Conservation (phyloP, 2,888 invertebrate species). For the Artemia sp. region DNA sequence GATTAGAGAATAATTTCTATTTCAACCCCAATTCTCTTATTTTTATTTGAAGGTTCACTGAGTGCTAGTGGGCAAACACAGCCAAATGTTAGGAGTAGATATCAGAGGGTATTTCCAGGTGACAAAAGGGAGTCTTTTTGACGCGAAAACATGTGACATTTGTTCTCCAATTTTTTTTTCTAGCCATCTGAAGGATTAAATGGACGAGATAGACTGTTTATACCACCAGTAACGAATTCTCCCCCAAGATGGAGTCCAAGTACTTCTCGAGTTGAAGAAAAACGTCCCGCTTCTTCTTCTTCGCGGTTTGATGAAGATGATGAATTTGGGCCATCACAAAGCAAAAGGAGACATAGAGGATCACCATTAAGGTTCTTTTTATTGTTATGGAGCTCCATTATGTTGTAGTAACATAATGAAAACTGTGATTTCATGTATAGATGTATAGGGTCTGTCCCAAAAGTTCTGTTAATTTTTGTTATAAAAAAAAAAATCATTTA, state of each 20-base stretch:
- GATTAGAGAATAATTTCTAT: too few relatives aligned
- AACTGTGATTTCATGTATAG: neutral
- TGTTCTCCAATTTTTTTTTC: neutral
- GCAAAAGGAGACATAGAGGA: conserved; percentile 13
- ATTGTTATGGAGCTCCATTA: neutral
- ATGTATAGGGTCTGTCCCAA: neutral
- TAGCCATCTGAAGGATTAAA: neutral
- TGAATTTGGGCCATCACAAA: conserved; percentile 10
- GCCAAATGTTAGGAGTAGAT: too few relatives aligned
- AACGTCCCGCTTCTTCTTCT: conserved; percentile 4
- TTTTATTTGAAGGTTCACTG: too few relatives aligned
- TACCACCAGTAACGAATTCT: neutral
- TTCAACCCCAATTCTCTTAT: too few relatives aligned
- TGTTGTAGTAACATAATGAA: neutral
- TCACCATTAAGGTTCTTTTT: neutral
- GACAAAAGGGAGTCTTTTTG: too few relatives aligned
- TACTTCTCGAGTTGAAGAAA: neutral
- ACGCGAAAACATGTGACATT: neutral
- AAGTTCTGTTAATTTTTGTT: too few relatives aligned
- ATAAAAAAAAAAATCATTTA: too few relatives aligned
- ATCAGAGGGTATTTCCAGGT: too few relatives aligned
- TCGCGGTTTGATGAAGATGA: conserved; percentile 11
- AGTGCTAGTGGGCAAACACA: too few relatives aligned
- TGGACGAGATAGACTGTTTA: conserved; percentile 2
- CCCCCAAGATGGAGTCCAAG: conserved; percentile 3